Base-by-base conservation (phyloP, 2,888 invertebrate genomes). In the Julus scanicus region DNA sequence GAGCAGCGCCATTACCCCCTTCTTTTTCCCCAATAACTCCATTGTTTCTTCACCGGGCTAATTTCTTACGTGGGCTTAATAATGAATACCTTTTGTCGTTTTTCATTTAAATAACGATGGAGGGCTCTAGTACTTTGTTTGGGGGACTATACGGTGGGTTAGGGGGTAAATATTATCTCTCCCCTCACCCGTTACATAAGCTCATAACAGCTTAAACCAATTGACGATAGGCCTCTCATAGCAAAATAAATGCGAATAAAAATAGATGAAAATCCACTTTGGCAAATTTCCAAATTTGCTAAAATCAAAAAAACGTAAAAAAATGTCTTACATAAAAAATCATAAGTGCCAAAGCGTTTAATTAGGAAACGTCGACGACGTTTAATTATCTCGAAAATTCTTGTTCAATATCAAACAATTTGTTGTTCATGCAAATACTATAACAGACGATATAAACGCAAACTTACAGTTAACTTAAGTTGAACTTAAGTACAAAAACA, bases 51-150 rank as follows among this genome's bases (percentile, higher is more conserved):
- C 29, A 29, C 8, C 8, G 71, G 71, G 71, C 71, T 71, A 71
- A 71, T 71, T 71, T 71, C 71, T 71, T 71, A 71, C 71, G 71
- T 29, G 29, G 71, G 71, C 71, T 29, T 71, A 29, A 71, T 71
- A 71, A 71, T 71, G 71, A 71, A 71, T 71, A 71, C 71, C 71
- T 71, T 71, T 71, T 71, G 71, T 71, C 71, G 71, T 71, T 71
- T 71, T 29, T 71, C 71, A 71, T 71, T 71, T 71, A 71, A 71
- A 71, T 71, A 71, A 71, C 71, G 71, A 29, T 71, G 71, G 71
- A 63, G n/a, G 63, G 63, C n/a, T 63, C 63, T 63, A 3, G 63
- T 20, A 71, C 20, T 20, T 20, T 71, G 20, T 20, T 20, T 29
- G 71, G n/a, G 8, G 71, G 20, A 29, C 9, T 29, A 71, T 20